Conservation (phyloP, 2,888 invertebrate species). For the Carcina quercana region DNA sequence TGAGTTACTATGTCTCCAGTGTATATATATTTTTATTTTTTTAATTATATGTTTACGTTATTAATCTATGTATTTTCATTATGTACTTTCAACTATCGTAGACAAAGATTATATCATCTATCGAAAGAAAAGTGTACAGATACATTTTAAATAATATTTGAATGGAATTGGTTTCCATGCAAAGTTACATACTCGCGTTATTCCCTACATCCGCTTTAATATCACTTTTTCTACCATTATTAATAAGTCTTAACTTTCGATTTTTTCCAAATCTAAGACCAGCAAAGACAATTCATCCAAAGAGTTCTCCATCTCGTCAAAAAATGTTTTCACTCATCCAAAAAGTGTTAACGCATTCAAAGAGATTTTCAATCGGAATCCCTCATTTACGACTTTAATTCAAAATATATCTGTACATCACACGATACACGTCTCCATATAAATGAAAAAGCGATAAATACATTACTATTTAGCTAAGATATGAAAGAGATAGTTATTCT, state of each 20-base stretch:
- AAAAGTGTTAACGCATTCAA: no score
- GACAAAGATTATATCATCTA: constrained; percentile 70
- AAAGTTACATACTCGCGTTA: no score
- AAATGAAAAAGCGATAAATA: constrained; percentile 60
- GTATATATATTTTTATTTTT: constrained; percentile 75
- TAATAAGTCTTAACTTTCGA: no score
- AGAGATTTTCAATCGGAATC: no score
- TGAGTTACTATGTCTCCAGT: constrained; percentile 67
- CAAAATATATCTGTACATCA: constrained; percentile 26
- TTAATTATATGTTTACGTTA: constrained; percentile 57
- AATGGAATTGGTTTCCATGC: no score
- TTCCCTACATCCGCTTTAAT: no score
- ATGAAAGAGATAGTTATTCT: constrained; percentile 56
- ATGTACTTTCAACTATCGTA: constrained; percentile 69
- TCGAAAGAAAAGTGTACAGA: constrained; percentile 20
- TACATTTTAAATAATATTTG: constrained; percentile 3
- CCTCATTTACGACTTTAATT: constrained; percentile 12
- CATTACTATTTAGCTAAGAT: constrained; percentile 65
- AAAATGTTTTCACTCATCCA: no score
- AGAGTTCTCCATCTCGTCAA: not conserved
- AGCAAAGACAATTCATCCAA: no score
- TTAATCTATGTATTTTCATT: constrained; percentile 63
- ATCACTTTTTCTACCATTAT: no score
- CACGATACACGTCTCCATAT: constrained; percentile 12
- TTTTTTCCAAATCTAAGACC: no score